Evolutionary conservation across 1,140 invertebrate species (phyloP), one percentile per base, ranked within the genome.

Genomic region (Maconellicoccus hirsutus): DNA sequence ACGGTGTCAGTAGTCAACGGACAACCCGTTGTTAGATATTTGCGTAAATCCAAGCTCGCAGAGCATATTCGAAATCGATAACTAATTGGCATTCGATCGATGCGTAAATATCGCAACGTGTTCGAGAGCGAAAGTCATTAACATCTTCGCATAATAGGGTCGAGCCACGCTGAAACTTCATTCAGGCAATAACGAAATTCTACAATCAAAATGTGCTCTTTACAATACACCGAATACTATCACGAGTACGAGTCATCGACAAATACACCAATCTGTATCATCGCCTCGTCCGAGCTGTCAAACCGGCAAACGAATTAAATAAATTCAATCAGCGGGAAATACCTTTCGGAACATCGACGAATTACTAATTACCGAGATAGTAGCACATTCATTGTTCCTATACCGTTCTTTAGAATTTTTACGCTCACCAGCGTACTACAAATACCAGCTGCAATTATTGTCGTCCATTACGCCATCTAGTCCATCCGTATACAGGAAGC

Each of bases 81-180:
- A 6, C 29, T 52, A 52, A 52, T 52, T 52, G 42, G n/a, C 42
- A 52, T 52, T 52, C 42, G 42, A 52, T 52, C 42, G 42, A 33
- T 33, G 29, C 29, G 29, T 33, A 33, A 19, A 52, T 16, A 52
- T 16, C 4, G 16, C 10, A 33, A 33, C 29, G 29, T 33, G 29
- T 33, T 33, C 29, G 42, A 52, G 42, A 52, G 42, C 42, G 42
- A 52, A 52, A 52, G 42, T 52, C 42, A 52, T 52, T 52, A 52
- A 52, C 42, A 52, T 52, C 42, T 52, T 52, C 42, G 16, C 42
- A 16, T 52, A 52, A 52, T 52, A 19, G 42, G 42, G 42, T 52
- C 42, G 42, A 14, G 12, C 12, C 42, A 52, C n/a, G 42, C 6
- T 52, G 42, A 12, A 33, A 12, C 29, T 33, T 33, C 12, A 33